phyloP scores from a whole-genome alignment of 1,140 invertebrate genomes.

The Plectrocnemia conspersa region DNA sequence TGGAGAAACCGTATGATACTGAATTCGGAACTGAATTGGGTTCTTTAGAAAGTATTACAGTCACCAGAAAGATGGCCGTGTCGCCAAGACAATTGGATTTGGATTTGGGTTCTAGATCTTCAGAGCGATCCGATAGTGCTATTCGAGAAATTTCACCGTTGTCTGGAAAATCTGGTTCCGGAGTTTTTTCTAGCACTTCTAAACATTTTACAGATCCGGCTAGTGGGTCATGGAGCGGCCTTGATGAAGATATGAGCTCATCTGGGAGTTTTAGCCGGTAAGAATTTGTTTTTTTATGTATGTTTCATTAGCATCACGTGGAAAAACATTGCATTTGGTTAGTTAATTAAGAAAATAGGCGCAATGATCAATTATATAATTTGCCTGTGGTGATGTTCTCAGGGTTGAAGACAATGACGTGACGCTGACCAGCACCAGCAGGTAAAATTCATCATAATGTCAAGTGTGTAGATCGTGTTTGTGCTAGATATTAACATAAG shows the following conservation, averaged over 20 bases:
- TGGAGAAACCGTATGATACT: constrained; percentile 40
- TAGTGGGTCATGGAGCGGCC: constrained; percentile 51
- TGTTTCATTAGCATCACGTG: not conserved
- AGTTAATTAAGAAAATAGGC: not conserved
- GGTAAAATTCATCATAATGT: constrained; percentile 20
- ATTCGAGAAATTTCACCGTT: constrained; percentile 50
- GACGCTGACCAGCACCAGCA: constrained; percentile 21
- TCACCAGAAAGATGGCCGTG: constrained; percentile 32
- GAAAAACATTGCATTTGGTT: not conserved
- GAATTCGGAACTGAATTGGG: constrained; percentile 24
- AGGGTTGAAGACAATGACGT: constrained; percentile 22
- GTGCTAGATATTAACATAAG: too few relatives aligned
- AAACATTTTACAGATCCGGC: constrained; percentile 54
- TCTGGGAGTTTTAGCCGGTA: constrained; percentile 52
- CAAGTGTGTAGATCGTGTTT: constrained; percentile 28
- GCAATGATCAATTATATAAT: constrained; percentile 6
- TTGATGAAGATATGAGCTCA: constrained; percentile 51
- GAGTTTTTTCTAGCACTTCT: constrained; percentile 45
- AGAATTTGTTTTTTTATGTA: constrained; percentile 8
- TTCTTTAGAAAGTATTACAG: constrained; percentile 32
- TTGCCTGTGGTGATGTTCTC: constrained; percentile 21
- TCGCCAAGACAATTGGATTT: constrained; percentile 25
- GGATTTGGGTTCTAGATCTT: constrained; percentile 32
- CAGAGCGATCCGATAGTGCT: constrained; percentile 44
- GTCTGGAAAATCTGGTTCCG: constrained; percentile 49